Base-by-base conservation (phyloP, 2,797 vertebrate genomes). In the Moxostoma hubbsi region DNA sequence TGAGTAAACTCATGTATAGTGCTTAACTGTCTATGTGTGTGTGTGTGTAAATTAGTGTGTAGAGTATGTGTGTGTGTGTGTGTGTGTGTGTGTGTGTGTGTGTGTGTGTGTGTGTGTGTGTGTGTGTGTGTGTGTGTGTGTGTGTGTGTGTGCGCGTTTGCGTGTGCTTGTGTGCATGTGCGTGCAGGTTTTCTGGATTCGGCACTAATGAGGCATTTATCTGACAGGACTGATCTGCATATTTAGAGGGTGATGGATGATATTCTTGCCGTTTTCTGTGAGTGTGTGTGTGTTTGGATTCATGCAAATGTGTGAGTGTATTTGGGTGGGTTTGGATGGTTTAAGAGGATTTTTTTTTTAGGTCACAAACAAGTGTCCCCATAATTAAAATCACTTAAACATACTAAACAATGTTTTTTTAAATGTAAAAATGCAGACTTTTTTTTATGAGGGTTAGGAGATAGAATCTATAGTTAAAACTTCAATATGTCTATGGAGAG, bases 131-230 rank as follows among this genome's bases (percentile, higher is more conserved):
- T 24, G 24, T 24, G 24, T 24, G 24, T 24, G 24, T 24, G 24
- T 24, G 24, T 0, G 24, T 2, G 2, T 18, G 18, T 18, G 18
- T 18, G 1, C 1, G 18, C 1, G 18, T 18, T 18, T 18, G 18
- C 1, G 18, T 18, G 1, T 1, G 18, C 1, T 1, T 18, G 1
- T 1, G 57, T 69, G 59, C 62, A 59, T 1, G 1, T 63, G 73
- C 54, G 62, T 54, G 55, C 18, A 18, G 18, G 69, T 66, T 79
- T 68, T 74, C 53, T 75, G 73, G 65, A 77, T 75, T 80, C 77
- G 80, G 75, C 85, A 78, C 85, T 85, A 85, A 84, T 86, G 82
- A 84, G 84, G 71, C 74, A 57, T 59, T 83, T 84, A 80, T 85
- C 81, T 85, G 82, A 81, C 73, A 61, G 62, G 79, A 80, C 79